Base-by-base conservation (phyloP, 2,113 vertebrate species). In the Peromyscus maniculatus region DNA sequence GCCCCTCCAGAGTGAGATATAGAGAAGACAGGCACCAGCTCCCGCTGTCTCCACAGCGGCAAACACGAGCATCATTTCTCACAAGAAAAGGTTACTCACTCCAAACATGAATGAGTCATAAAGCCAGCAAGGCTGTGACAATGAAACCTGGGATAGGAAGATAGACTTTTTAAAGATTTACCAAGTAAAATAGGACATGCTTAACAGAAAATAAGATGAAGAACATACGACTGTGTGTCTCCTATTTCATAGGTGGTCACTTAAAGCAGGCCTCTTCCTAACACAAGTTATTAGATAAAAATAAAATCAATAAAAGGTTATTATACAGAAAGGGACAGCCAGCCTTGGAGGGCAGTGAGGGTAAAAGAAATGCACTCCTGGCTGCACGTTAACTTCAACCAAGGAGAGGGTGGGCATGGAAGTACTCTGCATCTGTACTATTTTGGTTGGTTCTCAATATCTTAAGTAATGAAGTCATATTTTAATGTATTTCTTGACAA, bases 221-320 rank as follows among this genome's bases (percentile, higher is more conserved):
- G 59, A 84, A 84, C 57, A 83, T 6, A 46, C 19, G 3, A 43
- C 28, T 79, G 17, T 8, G 93, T 49, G 93, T 77, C 52, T 36
- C 31, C 22, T 67, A 84, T 28, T 79, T 96, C 72, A 93, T 5
- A 89, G n/a, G 82, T 33, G 7, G 24, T 64, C 64, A 94, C 83
- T 93, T 97, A 78, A 96, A 77, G 89, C 12, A 89, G 0, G 9
- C 12, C 33, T 52, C 62, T 39, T 52, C 62, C 36, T 62, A 97
- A 80, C n/a, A 86, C 3, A 36, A 62, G 75, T 88, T 89, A 86
- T 82, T 87, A 87, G 89, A 69, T 64, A 69, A 19, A 75, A 86
- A 93, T 55, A 39, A 93, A 6, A n/a, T 12, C 78, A 39, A 90
- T 28, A 22, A 17, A 84, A 64, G 24, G 62, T 43, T 66, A 66